A percentile compares a stretch with the other conserved stretches of the same genome.
Conservation (phyloP, 1,140 invertebrate genomes). For the Dendroctonus ponderosae region DNA sequence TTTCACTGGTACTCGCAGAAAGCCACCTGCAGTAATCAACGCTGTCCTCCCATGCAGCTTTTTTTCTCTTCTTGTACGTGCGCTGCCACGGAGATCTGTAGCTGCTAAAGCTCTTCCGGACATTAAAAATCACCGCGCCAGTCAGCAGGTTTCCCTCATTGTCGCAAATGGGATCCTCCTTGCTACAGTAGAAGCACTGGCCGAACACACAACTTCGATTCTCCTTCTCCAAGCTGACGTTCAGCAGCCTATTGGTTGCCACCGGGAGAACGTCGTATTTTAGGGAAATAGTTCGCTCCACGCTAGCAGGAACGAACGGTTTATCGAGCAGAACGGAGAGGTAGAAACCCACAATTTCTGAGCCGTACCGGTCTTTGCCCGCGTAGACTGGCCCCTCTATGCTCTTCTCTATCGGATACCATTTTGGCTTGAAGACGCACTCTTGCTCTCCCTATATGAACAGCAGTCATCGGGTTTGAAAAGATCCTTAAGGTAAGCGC, state of each 20-base stretch:
- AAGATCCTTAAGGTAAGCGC: neutral
- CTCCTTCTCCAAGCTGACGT: slow-evolving; percentile 58
- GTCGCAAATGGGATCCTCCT: slow-evolving; percentile 78
- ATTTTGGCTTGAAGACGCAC: slow-evolving; percentile 87
- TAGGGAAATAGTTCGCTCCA: slow-evolving; percentile 75
- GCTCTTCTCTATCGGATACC: slow-evolving; percentile 74
- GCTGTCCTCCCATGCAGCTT: slow-evolving; percentile 78
- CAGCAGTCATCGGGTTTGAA: slow-evolving; percentile 4
- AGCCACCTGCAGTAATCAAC: slow-evolving; percentile 73
- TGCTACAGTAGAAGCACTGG: slow-evolving; percentile 84
- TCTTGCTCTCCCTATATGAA: slow-evolving; percentile 66
- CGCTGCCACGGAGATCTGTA: slow-evolving; percentile 85
- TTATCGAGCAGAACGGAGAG: slow-evolving; percentile 77
- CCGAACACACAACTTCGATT: slow-evolving; percentile 79
- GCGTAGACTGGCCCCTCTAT: slow-evolving; percentile 79
- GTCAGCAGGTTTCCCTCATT: slow-evolving; percentile 65
- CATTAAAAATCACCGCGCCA: slow-evolving; percentile 81
- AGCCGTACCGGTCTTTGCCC: slow-evolving; percentile 88
- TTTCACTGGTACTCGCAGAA: neutral
- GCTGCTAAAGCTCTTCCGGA: slow-evolving; percentile 69
- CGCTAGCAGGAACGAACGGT: slow-evolving; percentile 74
- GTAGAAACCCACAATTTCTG: slow-evolving; percentile 95
- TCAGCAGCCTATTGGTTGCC: slow-evolving; percentile 64
- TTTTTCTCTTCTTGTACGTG: slow-evolving; percentile 74
- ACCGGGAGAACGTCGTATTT: slow-evolving; percentile 69